Conservation (phyloP, 2,113 vertebrate genomes). For the Balaeniceps rex region DNA sequence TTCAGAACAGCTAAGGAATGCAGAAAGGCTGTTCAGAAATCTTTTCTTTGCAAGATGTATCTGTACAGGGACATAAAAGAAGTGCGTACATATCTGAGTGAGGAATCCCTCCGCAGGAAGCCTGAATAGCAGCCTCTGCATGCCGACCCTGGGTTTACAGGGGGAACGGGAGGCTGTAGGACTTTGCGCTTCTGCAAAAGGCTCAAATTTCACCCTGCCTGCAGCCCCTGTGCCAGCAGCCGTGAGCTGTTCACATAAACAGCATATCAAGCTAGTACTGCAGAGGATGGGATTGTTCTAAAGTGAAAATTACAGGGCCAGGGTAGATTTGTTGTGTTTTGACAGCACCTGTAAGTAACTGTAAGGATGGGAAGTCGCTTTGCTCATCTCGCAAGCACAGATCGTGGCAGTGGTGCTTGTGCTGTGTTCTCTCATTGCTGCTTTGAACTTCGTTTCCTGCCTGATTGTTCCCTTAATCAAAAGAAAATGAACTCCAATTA, state of each 20-base stretch:
- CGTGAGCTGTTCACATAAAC: neutral
- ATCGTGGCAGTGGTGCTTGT: fast-evolving
- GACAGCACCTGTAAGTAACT: neutral
- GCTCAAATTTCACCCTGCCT: neutral
- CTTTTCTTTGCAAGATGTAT: neutral
- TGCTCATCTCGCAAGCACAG: fast-evolving
- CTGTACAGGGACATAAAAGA: fast-evolving
- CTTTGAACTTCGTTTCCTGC: neutral
- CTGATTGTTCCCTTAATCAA: neutral
- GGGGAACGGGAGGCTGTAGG: neutral
- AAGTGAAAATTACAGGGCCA: neutral
- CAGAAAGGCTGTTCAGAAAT: neutral
- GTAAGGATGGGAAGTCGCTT: fast-evolving
- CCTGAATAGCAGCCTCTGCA: neutral
- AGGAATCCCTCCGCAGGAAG: neutral
- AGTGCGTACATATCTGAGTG: fast-evolving
- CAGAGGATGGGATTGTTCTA: neutral
- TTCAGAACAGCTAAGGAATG: neutral
- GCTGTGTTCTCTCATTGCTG: neutral
- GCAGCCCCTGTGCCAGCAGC: neutral
- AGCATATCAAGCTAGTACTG: neutral
- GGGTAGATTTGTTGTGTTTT: neutral
- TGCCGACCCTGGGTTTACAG: fast-evolving
- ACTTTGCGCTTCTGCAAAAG: neutral
- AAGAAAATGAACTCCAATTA: neutral